Evolutionary conservation across 2,888 invertebrate genomes (phyloP).

Genomic region (Phyllotreta cruciferae): DNA sequence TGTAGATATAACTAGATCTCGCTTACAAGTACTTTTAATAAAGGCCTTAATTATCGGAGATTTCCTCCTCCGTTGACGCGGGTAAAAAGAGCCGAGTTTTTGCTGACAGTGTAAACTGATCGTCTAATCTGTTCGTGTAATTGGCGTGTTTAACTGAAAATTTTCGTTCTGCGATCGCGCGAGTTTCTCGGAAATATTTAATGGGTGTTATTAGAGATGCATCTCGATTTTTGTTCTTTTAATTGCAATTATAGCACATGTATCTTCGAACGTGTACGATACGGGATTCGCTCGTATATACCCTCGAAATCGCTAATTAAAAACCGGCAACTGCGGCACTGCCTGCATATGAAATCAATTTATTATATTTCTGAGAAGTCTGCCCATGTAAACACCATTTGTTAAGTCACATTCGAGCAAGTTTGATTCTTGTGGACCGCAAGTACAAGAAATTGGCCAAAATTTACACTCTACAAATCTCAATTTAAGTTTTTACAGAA

Average conservation of each 20-base stretch:
- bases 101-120: constrained; percentile 18
- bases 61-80: constrained; percentile 19
- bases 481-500: no score
- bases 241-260: no score
- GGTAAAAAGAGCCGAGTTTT: constrained; percentile 13
- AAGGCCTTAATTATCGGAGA: constrained; percentile 12
- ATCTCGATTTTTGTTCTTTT: no score
- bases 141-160: constrained; percentile 40
- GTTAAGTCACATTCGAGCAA: constrained; percentile 36
- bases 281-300: no score
- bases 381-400: constrained; percentile 40
- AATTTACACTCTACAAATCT: not conserved
- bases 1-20: constrained; percentile 18
- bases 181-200: no score
- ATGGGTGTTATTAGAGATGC: no score
- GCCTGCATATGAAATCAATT: constrained; percentile 41
- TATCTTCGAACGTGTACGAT: no score
- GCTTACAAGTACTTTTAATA: constrained; percentile 3
- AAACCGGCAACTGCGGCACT: constrained; percentile 32
- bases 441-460: constrained; percentile 5
- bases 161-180: constrained; percentile 46
- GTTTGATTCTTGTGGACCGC: constrained; percentile 14
- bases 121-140: constrained; percentile 20
- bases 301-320: constrained; percentile 35
- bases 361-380: constrained; percentile 40